Base-by-base conservation (phyloP, 1,140 invertebrate species). In the Sycophila sp. region DNA sequence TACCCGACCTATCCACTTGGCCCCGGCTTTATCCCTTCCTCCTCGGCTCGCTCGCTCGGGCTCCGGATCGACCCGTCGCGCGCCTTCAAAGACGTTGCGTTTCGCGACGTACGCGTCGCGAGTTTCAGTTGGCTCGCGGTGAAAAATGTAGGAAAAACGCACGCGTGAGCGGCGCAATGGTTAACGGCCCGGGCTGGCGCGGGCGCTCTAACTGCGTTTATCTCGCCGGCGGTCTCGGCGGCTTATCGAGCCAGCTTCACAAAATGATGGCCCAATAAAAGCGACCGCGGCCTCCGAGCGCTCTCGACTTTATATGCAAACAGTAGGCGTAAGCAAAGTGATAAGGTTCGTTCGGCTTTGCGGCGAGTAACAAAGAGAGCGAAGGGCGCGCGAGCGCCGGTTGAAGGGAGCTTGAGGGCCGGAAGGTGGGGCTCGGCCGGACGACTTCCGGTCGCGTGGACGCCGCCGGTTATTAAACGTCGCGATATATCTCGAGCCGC, bases 381-480 rank as follows among this genome's bases (percentile, higher is more conserved):
- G 4, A 10, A 42, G 40, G 17, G 42, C 24, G 42, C 7, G 1
- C n/a, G 2, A 7, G 6, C 15, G 7, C 17, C 24, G 17, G 42
- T 47, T 24, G 13, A 47, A 47, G 17, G 42, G 10, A 22, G 24
- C n/a, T 22, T 22, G 42, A 22, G 40, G 40, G 4, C 11, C 13
- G n/a, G 32, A 10, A 67, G 69, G 53, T 34, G 69, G 74, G 66
- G 64, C 60, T 56, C 65, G 40, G n/a, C n/a, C n/a, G n/a, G 38
- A 26, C 49, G n/a, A 59, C 47, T 82, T 85, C 83, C 82, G 81
- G 80, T 80, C 83, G 73, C 80, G 81, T 82, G 82, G 56, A 69
- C 64, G 17, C 15, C 2, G 0, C 42, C 78, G 78, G 79, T 79
- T 77, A 47, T 47, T 49, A 76, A 80, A 75, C 71, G 72, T 69